Evolutionary conservation across 92 coral and sea anemone genomes (phyloP).

Genomic region (Phenganax marumi): DNA sequence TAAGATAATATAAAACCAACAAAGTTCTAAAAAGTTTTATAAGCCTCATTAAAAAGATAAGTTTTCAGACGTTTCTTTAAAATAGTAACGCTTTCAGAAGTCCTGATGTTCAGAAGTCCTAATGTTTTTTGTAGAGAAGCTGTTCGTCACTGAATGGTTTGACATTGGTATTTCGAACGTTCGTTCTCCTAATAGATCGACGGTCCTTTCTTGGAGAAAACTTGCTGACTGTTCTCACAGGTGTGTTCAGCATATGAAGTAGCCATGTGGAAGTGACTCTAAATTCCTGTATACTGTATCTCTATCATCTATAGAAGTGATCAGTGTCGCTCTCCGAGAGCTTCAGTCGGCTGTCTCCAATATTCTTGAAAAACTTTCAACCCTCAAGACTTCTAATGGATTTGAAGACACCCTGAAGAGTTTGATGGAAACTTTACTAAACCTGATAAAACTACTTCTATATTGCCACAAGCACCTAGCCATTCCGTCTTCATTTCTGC

Average conservation of each 20-base stretch:
- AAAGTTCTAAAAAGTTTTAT: too few relatives aligned
- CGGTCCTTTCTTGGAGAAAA: background rate
- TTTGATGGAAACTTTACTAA: background rate
- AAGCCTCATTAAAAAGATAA: too few relatives aligned
- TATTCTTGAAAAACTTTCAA: conserved; percentile 17
- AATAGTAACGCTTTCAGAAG: too few relatives aligned
- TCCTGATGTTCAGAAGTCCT: background rate
- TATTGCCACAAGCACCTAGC: conserved; percentile 36
- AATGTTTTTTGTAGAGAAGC: background rate
- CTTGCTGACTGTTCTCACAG: background rate
- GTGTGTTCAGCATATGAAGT: background rate
- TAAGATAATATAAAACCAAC: too few relatives aligned
- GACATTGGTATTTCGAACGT: conserved; percentile 3
- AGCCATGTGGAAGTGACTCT: background rate
- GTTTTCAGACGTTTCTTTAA: too few relatives aligned
- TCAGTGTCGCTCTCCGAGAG: background rate
- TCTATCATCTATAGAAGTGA: background rate
- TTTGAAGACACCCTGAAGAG: conserved; percentile 2
- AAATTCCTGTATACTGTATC: background rate
- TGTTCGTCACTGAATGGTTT: conserved; percentile 18
- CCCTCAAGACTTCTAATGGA: background rate
- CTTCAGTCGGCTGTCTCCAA: background rate
- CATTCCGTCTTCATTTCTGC: conserved; percentile 59
- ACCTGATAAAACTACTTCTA: conserved; percentile 19
- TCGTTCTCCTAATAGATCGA: background rate